phyloP scores from a whole-genome alignment of 2,113 vertebrate species.

The Coryphaenoides rupestris region DNA sequence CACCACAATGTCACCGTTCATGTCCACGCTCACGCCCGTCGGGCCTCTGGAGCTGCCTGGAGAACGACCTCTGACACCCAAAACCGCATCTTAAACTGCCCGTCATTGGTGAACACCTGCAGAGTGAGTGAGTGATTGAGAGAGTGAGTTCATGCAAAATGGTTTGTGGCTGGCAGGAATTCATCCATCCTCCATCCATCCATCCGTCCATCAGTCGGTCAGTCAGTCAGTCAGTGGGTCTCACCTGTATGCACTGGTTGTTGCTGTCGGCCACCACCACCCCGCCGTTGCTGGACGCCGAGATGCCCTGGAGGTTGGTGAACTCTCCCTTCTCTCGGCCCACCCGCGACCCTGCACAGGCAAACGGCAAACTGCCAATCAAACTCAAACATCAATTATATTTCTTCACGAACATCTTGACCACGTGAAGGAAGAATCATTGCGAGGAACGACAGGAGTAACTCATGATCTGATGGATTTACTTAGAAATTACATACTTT shows the following conservation, averaged over 20 bases:
- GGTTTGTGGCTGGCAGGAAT: too few species aligned
- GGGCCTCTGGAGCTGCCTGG: conserved; percentile 91
- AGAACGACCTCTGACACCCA: conserved; percentile 90
- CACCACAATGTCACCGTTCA: conserved; percentile 91
- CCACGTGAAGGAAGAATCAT: too few species aligned
- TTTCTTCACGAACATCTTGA: neutral
- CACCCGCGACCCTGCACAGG: conserved; percentile 83
- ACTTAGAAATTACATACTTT: too few species aligned
- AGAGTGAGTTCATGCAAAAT: too few species aligned
- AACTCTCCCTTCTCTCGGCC: conserved; percentile 95
- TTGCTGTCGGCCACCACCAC: conserved; percentile 97
- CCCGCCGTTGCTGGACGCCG: conserved; percentile 82
- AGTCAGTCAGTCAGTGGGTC: conserved; percentile 1
- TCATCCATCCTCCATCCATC: too few species aligned
- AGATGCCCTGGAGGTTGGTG: conserved; percentile 95
- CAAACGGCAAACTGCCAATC: conserved; percentile 2
- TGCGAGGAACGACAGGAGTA: too few species aligned
- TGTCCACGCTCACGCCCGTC: conserved; percentile 89
- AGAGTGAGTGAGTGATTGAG: too few species aligned
- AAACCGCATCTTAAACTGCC: conserved; percentile 94
- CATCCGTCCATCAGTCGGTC: too few species aligned
- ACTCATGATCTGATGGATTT: too few species aligned
- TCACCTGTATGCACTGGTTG: conserved; percentile 96
- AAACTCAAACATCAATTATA: too few species aligned
- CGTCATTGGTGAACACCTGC: conserved; percentile 92